A percentile compares a stretch with the other conserved stretches of the same genome.
Evolutionary conservation across 1,140 invertebrate genomes (phyloP).

Genomic region (Gryon sp.): DNA sequence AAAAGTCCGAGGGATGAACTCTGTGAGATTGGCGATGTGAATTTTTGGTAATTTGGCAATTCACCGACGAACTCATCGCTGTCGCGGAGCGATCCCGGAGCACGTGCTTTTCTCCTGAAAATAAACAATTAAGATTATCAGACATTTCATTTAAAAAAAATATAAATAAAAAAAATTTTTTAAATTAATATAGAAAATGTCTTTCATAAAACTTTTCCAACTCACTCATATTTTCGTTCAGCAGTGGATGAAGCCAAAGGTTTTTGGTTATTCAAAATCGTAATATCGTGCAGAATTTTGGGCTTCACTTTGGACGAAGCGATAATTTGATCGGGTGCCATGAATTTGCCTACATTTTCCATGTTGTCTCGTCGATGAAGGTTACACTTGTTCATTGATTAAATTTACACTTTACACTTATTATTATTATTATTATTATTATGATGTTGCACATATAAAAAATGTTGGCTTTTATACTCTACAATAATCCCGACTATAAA

Average conservation of each 20-base stretch:
- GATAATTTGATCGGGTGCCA: background rate
- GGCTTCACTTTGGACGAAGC: conserved; percentile 1
- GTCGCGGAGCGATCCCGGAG: conserved; percentile 2
- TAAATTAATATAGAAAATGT: background rate
- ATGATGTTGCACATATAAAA: too few species aligned
- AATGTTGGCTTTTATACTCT: too few species aligned
- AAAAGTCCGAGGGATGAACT: conserved; percentile 18
- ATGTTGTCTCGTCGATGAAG: too few species aligned
- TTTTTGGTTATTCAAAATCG: background rate
- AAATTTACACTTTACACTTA: too few species aligned
- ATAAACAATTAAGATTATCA: too few species aligned
- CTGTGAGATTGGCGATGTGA: conserved; percentile 14
- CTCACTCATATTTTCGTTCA: conserved; percentile 25
- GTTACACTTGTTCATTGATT: too few species aligned
- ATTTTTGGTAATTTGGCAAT: background rate
- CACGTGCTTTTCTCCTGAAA: conserved; percentile 18
- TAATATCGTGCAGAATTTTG: conserved; percentile 8
- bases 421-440: too few species aligned
- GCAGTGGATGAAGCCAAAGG: conserved; percentile 17
- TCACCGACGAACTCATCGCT: conserved; percentile 25
- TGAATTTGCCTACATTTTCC: background rate
- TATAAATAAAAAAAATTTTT: background rate
- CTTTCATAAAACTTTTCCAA: background rate
- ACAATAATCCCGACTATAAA: too few species aligned
- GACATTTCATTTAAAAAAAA: too few species aligned